A percentile compares a stretch with the other conserved stretches of the same genome.
Conservation (phyloP, 37 sponge, comb jelly and placozoan species). For the Halichondria panicea region DNA sequence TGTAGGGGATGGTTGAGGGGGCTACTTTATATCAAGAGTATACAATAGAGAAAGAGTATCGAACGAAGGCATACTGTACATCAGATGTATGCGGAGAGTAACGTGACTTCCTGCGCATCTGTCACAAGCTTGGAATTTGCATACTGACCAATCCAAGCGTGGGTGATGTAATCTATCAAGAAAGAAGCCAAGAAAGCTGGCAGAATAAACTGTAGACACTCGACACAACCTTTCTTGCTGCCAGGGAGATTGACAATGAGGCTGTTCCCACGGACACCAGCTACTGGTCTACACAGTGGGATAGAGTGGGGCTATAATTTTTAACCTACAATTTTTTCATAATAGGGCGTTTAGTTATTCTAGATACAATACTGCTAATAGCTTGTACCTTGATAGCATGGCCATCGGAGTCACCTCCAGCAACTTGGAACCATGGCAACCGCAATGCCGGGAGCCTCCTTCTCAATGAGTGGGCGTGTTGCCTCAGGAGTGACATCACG, state of each 20-base stretch:
- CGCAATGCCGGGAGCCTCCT: conserved; percentile 85
- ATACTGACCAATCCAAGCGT: no score
- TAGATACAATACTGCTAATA: neutral
- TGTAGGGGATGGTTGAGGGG: no score
- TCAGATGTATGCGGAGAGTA: no score
- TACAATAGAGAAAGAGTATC: no score
- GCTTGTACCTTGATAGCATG: conserved; percentile 86
- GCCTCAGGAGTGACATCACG: conserved; percentile 99
- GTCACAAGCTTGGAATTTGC: no score
- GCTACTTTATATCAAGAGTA: no score
- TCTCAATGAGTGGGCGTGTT: conserved; percentile 75
- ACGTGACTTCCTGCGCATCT: no score
- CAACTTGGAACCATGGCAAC: conserved; percentile 81
- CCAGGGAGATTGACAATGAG: conserved; percentile 95
- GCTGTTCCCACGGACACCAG: conserved; percentile 76
- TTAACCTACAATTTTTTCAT: neutral
- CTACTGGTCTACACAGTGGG: conserved; percentile 51
- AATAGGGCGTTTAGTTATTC: neutral
- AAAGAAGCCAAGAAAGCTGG: no score
- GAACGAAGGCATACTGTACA: no score
- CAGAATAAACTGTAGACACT: conserved; percentile 72
- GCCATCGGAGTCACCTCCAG: conserved; percentile 91
- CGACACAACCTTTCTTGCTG: conserved; percentile 88
- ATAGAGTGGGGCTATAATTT: neutral
- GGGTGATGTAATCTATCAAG: no score